Evolutionary conservation across 2,113 vertebrate species (phyloP).

Genomic region (Nestor notabilis): DNA sequence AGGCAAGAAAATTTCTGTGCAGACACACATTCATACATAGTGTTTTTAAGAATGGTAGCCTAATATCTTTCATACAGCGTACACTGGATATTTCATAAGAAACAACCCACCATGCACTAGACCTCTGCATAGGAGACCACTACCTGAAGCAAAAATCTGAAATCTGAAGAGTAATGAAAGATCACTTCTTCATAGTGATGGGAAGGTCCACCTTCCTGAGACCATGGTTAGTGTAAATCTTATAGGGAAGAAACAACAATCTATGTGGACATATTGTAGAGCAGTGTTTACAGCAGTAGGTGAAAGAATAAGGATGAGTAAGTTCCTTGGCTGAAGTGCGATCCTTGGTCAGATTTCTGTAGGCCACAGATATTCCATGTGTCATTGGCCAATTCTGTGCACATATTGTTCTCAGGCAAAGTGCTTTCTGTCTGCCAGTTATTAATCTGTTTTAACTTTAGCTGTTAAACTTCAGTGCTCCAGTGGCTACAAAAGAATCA

Average conservation of each 20-base stretch:
- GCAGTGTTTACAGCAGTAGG: neutral
- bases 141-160: neutral
- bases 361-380: rapidly evolving
- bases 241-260: neutral
- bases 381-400: neutral
- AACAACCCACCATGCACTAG: neutral
- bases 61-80: neutral
- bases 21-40: neutral
- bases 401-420: neutral
- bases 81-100: neutral
- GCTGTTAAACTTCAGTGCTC: neutral
- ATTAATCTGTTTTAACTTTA: neutral
- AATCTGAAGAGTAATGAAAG: neutral
- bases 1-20: neutral
- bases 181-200: neutral
- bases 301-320: neutral
- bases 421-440: neutral
- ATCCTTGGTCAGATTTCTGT: neutral
- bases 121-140: neutral
- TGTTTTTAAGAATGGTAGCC: neutral
- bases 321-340: neutral
- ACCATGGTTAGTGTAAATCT: neutral
- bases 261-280: rapidly evolving
- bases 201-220: neutral
- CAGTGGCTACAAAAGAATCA: neutral